Evolutionary conservation across 2,113 vertebrate genomes (phyloP).

Genomic region (Nycticorax nycticorax): DNA sequence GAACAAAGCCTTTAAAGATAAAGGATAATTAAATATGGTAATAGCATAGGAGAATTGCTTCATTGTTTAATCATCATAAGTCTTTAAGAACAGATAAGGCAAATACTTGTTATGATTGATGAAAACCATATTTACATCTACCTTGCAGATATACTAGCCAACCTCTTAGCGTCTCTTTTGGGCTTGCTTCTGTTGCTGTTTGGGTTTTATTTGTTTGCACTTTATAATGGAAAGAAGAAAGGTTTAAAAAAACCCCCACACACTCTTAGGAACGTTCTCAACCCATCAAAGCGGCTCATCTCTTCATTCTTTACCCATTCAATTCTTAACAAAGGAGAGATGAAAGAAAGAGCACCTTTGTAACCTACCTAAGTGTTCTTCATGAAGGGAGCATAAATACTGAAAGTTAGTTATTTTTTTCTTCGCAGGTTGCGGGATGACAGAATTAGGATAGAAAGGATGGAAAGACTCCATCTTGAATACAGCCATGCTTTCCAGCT

Average conservation of each 20-base stretch:
- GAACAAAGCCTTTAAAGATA: neutral
- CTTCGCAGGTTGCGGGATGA: slow-evolving; percentile 84
- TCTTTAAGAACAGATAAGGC: neutral
- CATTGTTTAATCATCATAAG: neutral
- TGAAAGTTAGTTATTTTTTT: neutral
- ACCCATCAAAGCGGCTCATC: neutral
- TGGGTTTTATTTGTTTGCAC: neutral
- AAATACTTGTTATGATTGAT: neutral
- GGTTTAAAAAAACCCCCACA: neutral
- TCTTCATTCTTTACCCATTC: neutral
- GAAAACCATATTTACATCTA: neutral
- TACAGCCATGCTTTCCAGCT: slow-evolving; percentile 85
- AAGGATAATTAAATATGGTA: neutral
- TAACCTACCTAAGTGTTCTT: neutral
- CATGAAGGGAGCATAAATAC: neutral
- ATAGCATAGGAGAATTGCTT: neutral
- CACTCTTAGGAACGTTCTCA: neutral
- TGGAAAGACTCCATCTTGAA: slow-evolving; percentile 83
- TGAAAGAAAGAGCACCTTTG: neutral
- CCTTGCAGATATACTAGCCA: neutral
- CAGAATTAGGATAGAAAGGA: slow-evolving; percentile 88
- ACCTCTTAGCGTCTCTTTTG: neutral
- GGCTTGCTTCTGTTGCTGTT: neutral
- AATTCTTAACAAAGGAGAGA: neutral
- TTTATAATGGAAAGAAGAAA: neutral